Conservation (phyloP, 1,140 invertebrate species). For the Homarus americanus region DNA sequence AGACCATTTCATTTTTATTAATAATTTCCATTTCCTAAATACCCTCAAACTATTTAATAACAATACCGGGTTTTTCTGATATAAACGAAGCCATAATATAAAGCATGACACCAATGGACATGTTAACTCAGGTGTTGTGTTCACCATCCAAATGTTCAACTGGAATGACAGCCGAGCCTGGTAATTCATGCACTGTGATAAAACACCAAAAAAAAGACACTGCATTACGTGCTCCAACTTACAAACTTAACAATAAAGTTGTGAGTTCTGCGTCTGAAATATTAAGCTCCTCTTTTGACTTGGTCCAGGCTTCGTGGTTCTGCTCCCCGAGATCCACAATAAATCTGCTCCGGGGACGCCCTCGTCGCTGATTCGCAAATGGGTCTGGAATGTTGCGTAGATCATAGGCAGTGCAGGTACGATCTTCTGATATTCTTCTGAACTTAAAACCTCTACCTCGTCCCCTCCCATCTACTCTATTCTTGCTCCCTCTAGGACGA, state of each 20-base stretch:
- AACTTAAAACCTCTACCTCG: conserved; percentile 66
- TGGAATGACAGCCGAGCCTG: too few relatives aligned
- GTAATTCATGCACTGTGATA: too few relatives aligned
- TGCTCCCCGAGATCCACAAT: conserved; percentile 75
- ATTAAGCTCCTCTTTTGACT: conserved; percentile 73
- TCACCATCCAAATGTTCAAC: too few relatives aligned
- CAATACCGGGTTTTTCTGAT: neutral
- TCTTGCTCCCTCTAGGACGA: conserved; percentile 73
- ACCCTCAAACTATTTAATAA: neutral
- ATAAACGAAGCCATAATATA: too few relatives aligned
- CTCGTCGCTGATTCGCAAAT: conserved; percentile 65
- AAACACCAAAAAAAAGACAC: too few relatives aligned
- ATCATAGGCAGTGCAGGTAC: conserved; percentile 69
- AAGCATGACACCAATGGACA: too few relatives aligned
- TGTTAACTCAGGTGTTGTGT: too few relatives aligned
- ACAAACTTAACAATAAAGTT: conserved; percentile 73
- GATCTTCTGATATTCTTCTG: conserved; percentile 57
- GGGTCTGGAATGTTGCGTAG: conserved; percentile 73
- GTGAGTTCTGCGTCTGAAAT: conserved; percentile 74
- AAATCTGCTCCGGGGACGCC: conserved; percentile 70
- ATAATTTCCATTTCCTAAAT: too few relatives aligned
- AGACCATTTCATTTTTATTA: too few relatives aligned
- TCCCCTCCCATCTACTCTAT: conserved; percentile 69
- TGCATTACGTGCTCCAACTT: too few relatives aligned
- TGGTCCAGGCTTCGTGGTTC: conserved; percentile 74